These are phyloP conservation scores for Hippocampus barbouri DNA, from an alignment of 2,113 vertebrate genomes.

Conservation along the genomic window DNA sequence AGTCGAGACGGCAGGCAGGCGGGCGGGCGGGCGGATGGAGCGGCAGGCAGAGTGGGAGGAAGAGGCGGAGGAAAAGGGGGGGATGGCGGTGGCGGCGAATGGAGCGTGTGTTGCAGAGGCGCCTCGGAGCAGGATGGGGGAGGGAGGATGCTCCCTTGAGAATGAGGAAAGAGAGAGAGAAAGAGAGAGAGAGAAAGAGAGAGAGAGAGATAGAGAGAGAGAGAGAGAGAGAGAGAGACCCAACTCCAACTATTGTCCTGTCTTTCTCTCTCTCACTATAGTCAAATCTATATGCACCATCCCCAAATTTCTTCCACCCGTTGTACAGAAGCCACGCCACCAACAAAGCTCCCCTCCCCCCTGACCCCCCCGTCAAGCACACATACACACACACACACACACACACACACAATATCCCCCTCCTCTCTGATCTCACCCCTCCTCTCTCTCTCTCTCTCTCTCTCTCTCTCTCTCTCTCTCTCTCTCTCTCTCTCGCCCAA, in stretches of 20 bases:
- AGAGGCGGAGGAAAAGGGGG: slow-evolving; percentile 14
- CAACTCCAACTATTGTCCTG: slow-evolving; percentile 56
- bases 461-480: slow-evolving; percentile 44
- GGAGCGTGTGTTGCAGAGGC: slow-evolving; percentile 73
- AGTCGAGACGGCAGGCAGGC: slow-evolving; percentile 68
- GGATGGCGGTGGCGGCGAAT: slow-evolving; percentile 36
- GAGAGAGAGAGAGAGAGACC: slow-evolving; percentile 46
- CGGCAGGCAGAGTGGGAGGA: slow-evolving; percentile 50
- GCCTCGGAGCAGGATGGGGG: slow-evolving; percentile 68
- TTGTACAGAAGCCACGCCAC: slow-evolving; percentile 55
- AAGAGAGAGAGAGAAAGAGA: slow-evolving; percentile 44
- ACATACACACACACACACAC: too few species aligned
- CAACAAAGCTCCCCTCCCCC: slow-evolving; percentile 16
- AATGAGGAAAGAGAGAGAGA: slow-evolving; percentile 47
- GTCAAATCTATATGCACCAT: slow-evolving; percentile 53
- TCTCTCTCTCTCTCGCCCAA: slow-evolving; percentile 54
- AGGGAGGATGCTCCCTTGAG: slow-evolving; percentile 58
- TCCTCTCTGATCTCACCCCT: slow-evolving; percentile 67
- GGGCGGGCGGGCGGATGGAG: slow-evolving; percentile 66
- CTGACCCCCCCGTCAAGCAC: not conserved
- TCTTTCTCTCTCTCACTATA: slow-evolving; percentile 53
- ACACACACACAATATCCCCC: slow-evolving; percentile 3
- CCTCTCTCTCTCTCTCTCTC: slow-evolving; percentile 48
- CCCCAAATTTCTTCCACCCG: slow-evolving; percentile 51
- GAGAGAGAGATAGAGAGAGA: slow-evolving; percentile 15